phyloP scores from a whole-genome alignment of 2,113 vertebrate genomes.

The Planiliza haematocheilus region DNA sequence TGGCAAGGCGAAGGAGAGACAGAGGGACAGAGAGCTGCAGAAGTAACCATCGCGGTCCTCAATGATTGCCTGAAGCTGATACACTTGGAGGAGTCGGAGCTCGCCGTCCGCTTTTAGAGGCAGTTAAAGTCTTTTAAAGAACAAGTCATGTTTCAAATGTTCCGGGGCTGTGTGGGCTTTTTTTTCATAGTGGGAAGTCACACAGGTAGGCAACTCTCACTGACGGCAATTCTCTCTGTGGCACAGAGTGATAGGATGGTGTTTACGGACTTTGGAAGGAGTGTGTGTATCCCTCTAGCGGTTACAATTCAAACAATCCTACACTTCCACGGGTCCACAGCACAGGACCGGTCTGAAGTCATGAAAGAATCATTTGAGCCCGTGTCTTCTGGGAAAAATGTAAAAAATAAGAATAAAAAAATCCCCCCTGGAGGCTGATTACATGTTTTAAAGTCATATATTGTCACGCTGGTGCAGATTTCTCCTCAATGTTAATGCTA shows the following conservation, averaged over 20 bases:
- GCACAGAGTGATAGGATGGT: conserved; percentile 87
- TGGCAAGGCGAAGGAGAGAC: conserved; percentile 67
- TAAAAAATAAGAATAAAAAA: background rate
- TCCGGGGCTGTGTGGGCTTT: conserved; percentile 61
- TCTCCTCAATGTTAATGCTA: background rate
- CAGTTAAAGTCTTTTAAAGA: conserved; percentile 83
- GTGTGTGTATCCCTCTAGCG: conserved; percentile 97
- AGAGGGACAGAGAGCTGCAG: conserved; percentile 71
- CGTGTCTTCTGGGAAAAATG: no score
- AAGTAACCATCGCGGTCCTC: conserved; percentile 81
- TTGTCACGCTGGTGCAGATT: background rate
- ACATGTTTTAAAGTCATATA: background rate
- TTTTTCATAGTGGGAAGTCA: conserved; percentile 84
- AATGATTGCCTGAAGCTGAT: conserved; percentile 80
- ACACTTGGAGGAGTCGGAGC: conserved; percentile 76
- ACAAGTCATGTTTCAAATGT: conserved; percentile 83
- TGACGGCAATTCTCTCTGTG: conserved; percentile 82
- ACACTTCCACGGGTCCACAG: conserved; percentile 57
- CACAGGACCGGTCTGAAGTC: conserved; percentile 23
- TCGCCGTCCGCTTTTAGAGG: conserved; percentile 76
- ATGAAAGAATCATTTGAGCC: background rate
- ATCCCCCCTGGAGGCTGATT: background rate
- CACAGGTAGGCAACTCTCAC: conserved; percentile 89
- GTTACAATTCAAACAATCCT: conserved; percentile 86
- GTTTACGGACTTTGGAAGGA: conserved; percentile 82